Evolutionary conservation across 2,797 vertebrate genomes (phyloP).

Genomic region (Dendrocincla fuliginosa): DNA sequence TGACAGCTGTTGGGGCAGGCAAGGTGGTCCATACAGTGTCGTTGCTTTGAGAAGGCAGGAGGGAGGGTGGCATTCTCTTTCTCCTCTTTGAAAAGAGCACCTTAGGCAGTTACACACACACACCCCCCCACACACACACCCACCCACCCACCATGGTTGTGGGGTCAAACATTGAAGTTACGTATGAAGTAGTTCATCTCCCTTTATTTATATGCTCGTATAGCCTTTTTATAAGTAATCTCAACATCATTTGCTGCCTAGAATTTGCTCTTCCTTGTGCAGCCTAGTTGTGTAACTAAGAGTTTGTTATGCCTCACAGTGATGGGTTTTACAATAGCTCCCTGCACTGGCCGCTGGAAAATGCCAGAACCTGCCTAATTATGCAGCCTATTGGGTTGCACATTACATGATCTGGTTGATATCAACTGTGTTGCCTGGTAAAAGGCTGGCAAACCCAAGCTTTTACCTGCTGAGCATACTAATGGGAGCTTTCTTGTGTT

Average conservation of each 20-base stretch:
- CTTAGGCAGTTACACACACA: accelerated
- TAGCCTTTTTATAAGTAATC: background rate
- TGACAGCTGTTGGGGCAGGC: background rate
- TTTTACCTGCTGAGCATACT: background rate
- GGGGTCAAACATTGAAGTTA: background rate
- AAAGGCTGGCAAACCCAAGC: background rate
- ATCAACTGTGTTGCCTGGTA: background rate
- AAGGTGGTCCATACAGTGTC: accelerated
- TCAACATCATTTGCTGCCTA: background rate
- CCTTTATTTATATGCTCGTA: background rate
- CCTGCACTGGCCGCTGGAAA: background rate
- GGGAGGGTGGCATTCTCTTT: background rate
- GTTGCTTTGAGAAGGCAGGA: background rate
- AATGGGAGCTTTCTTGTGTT: background rate
- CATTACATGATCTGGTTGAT: background rate
- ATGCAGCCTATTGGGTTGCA: background rate
- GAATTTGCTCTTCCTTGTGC: background rate
- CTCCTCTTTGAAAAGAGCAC: background rate
- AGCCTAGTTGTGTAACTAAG: background rate
- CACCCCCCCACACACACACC: no score
- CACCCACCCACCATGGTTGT: accelerated
- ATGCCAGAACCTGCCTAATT: background rate
- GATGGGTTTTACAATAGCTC: background rate
- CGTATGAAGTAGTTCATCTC: background rate
- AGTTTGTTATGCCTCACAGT: accelerated